phyloP scores from a whole-genome alignment of 2,113 vertebrate species.

The Rhineura floridana region DNA sequence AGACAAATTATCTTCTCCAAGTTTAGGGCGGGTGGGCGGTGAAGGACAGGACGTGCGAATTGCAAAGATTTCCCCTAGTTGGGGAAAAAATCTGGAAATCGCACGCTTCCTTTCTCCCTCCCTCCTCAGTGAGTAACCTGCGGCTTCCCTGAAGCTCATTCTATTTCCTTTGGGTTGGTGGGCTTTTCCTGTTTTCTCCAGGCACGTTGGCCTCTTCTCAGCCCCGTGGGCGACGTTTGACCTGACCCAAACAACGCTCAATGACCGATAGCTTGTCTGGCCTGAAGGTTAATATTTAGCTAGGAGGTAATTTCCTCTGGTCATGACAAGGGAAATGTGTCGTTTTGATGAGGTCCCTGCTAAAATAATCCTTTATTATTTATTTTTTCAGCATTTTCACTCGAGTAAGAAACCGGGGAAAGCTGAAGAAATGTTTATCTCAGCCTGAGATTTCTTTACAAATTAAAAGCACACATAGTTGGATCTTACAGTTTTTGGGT shows the following conservation, averaged over 20 bases:
- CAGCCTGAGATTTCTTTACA: not conserved
- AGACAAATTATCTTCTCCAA: not conserved
- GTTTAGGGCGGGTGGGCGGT: no score
- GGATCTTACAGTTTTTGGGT: not conserved
- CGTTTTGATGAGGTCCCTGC: not conserved
- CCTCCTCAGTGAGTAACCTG: not conserved
- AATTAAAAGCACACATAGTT: not conserved
- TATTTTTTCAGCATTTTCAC: not conserved
- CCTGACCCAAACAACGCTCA: not conserved
- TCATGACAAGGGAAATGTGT: not conserved
- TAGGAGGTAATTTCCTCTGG: not conserved
- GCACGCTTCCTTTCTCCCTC: not conserved
- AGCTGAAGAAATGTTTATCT: not conserved
- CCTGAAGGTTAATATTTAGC: not conserved
- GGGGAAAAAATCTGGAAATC: not conserved
- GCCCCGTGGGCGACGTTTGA: not conserved
- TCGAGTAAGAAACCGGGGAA: not conserved
- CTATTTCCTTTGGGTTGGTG: not conserved
- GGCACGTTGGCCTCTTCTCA: not conserved
- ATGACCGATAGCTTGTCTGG: not conserved
- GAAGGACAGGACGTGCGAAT: not conserved
- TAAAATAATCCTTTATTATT: not conserved
- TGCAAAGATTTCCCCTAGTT: not conserved
- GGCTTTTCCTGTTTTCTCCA: not conserved
- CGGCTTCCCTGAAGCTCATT: not conserved